Conservation (phyloP, 2,113 vertebrate genomes). For the Hyla sarda region DNA sequence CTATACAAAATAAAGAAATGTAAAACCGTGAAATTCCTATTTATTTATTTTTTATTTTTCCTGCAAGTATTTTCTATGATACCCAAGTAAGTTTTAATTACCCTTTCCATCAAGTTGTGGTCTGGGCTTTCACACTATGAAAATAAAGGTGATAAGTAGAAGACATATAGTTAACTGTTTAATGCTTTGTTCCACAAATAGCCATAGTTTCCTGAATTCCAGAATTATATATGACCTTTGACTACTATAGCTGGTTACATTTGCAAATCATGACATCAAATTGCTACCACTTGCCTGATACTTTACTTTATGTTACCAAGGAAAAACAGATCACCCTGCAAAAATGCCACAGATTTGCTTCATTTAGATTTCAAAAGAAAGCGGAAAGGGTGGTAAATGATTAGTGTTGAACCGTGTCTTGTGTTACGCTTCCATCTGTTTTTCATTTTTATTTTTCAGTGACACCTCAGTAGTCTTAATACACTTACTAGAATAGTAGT, state of each 20-base stretch:
- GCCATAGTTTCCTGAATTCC: constrained; percentile 18
- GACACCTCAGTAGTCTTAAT: constrained; percentile 55
- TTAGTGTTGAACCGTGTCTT: constrained; percentile 69
- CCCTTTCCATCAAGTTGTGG: neutral
- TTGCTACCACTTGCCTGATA: constrained; percentile 67
- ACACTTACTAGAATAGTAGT: constrained; percentile 49
- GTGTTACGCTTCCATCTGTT: constrained; percentile 67
- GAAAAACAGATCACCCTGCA: constrained; percentile 59
- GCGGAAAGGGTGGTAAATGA: constrained; percentile 62
- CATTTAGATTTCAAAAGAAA: constrained; percentile 64
- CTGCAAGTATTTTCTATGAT: neutral
- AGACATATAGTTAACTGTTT: neutral
- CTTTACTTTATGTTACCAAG: constrained; percentile 61
- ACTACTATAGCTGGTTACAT: constrained; percentile 62
- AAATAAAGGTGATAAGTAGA: constrained; percentile 4
- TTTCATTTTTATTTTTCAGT: constrained; percentile 63
- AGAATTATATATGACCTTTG: constrained; percentile 45
- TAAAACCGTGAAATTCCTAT: no score
- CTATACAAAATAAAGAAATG: neutral
- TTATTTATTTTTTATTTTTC: neutral
- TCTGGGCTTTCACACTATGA: constrained; percentile 7
- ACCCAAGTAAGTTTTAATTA: neutral
- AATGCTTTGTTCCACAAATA: constrained; percentile 14
- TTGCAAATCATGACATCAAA: constrained; percentile 66
- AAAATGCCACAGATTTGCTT: constrained; percentile 62